These are phyloP conservation scores for Syngnathus typhle DNA, from an alignment of 2,113 vertebrate species.

Conservation along the genomic window DNA sequence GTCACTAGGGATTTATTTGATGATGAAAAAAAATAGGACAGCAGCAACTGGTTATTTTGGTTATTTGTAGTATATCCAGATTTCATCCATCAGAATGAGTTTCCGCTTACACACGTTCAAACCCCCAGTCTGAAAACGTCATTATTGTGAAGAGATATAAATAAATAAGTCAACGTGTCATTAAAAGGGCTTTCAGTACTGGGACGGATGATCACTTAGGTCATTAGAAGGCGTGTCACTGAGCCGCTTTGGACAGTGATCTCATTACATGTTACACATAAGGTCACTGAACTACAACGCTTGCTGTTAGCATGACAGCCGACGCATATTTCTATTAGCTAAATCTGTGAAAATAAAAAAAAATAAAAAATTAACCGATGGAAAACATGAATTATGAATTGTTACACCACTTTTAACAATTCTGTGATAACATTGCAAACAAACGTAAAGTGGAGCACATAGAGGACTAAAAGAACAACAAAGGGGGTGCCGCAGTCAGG, in stretches of 20 bases:
- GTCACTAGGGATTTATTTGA: not conserved
- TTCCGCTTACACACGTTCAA: constrained; percentile 17
- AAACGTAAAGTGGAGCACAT: constrained; percentile 17
- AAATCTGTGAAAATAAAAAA: not conserved
- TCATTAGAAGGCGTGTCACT: constrained; percentile 26
- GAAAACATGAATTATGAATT: not conserved
- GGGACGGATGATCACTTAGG: constrained; percentile 27
- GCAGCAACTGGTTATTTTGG: not conserved
- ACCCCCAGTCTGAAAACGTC: constrained; percentile 16
- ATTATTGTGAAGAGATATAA: constrained; percentile 31
- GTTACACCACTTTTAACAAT: constrained; percentile 11
- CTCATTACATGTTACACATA: constrained; percentile 31
- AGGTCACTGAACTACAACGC: constrained; percentile 11
- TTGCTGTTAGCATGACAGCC: not conserved
- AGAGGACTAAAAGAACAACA: constrained; percentile 33
- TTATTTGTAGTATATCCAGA: not conserved
- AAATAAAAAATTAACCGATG: not conserved
- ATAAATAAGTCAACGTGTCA: constrained; percentile 33
- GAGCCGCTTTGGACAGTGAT: constrained; percentile 42
- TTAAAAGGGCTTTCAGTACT: constrained; percentile 24
- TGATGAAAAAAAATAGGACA: not conserved
- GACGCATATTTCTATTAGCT: not conserved
- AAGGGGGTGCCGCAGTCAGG: constrained; percentile 40
- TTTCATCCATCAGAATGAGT: constrained; percentile 1
- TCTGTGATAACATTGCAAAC: constrained; percentile 31